Conservation (phyloP, 2,797 vertebrate genomes). For the Lutjanus argentimaculatus region DNA sequence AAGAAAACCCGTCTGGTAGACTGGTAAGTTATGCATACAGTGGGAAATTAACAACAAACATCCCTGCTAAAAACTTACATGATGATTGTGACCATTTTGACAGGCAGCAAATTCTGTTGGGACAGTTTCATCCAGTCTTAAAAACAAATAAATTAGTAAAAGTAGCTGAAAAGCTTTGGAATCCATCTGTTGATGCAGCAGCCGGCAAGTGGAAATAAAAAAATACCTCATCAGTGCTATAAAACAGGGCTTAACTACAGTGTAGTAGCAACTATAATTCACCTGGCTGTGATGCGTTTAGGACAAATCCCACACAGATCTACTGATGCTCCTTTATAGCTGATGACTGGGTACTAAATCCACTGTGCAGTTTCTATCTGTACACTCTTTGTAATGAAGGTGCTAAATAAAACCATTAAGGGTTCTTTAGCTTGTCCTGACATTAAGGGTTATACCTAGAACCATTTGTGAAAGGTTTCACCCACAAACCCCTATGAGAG, state of each 20-base stretch:
- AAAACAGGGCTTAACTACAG: conserved; percentile 58
- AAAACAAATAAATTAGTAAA: conserved; percentile 16
- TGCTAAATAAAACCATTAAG: no score
- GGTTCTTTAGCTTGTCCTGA: no score
- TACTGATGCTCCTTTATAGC: conserved; percentile 42
- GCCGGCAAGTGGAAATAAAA: conserved; percentile 45
- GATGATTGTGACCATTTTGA: conserved; percentile 20
- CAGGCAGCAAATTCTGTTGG: neutral
- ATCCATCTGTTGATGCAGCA: conserved; percentile 53
- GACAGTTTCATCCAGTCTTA: conserved; percentile 15
- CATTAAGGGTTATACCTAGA: no score
- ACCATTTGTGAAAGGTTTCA: no score
- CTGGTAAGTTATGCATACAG: conserved; percentile 30
- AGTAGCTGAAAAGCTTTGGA: conserved; percentile 29
- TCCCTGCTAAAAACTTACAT: conserved; percentile 27
- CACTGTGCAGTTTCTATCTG: conserved; percentile 22
- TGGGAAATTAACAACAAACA: conserved; percentile 37
- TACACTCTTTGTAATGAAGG: no score
- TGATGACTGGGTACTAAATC: conserved; percentile 11
- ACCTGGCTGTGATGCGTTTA: conserved; percentile 43
- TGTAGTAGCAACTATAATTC: conserved; percentile 64
- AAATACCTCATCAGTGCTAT: conserved; percentile 51
- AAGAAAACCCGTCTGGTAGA: conserved; percentile 40
- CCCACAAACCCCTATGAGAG: no score
- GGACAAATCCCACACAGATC: conserved; percentile 37